A percentile compares a stretch with the other conserved stretches of the same genome.
phyloP scores from a whole-genome alignment of 2,888 invertebrate genomes.

The Cephalotes varians region DNA sequence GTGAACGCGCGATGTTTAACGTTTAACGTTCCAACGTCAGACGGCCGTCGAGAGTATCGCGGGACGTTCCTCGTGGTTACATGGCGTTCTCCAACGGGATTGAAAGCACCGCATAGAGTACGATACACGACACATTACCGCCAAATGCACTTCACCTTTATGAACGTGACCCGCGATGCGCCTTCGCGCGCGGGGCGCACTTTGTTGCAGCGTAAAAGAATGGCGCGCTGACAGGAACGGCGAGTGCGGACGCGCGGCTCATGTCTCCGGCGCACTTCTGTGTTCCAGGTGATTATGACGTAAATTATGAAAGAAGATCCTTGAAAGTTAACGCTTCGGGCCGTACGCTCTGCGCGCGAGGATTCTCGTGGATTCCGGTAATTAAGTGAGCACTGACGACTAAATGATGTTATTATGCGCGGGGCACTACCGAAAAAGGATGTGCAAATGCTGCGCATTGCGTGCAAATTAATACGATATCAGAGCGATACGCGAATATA shows the following conservation, averaged over 20 bases:
- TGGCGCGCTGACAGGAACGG: slow-evolving; percentile 55
- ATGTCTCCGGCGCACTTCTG: slow-evolving; percentile 64
- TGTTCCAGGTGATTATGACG: slow-evolving; percentile 82
- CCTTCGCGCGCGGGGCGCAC: slow-evolving; percentile 27
- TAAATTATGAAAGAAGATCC: slow-evolving; percentile 81
- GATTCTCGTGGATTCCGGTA: slow-evolving; percentile 70
- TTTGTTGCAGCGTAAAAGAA: slow-evolving; percentile 65
- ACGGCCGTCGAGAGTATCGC: slow-evolving; percentile 61
- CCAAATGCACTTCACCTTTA: slow-evolving; percentile 80
- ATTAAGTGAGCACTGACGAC: slow-evolving; percentile 75
- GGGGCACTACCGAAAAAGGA: slow-evolving; percentile 23
- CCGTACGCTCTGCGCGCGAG: slow-evolving; percentile 59
- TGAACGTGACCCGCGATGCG: slow-evolving; percentile 59
- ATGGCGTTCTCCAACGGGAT: slow-evolving; percentile 76
- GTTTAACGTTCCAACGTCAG: slow-evolving; percentile 78
- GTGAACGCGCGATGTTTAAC: slow-evolving; percentile 79
- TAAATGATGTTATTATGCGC: slow-evolving; percentile 69
- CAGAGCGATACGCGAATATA: slow-evolving; percentile 21
- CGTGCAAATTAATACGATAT: slow-evolving; percentile 42
- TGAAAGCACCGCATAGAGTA: slow-evolving; percentile 75
- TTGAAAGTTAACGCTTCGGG: slow-evolving; percentile 70
- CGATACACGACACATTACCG: slow-evolving; percentile 82
- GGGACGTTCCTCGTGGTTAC: slow-evolving; percentile 64
- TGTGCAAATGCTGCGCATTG: slow-evolving; percentile 28
- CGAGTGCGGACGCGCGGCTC: slow-evolving; percentile 58